phyloP scores from a whole-genome alignment of 2,113 vertebrate species.

The Herpailurus yagouaroundi region DNA sequence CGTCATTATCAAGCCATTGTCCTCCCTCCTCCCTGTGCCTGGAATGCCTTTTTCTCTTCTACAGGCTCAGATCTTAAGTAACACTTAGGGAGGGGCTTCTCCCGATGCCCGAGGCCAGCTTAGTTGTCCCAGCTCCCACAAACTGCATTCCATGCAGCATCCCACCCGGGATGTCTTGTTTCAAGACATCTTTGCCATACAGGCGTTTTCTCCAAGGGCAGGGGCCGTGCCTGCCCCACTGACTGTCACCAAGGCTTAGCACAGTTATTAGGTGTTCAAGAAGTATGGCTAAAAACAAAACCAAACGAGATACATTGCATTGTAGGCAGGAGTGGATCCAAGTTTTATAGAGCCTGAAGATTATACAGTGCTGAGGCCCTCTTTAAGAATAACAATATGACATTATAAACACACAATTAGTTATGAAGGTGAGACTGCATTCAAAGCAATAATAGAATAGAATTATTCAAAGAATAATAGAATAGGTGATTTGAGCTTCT shows the following conservation, averaged over 20 bases:
- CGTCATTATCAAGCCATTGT: accelerated
- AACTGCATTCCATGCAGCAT: background rate
- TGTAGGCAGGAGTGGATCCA: background rate
- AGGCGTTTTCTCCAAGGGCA: background rate
- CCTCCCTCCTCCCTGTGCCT: background rate
- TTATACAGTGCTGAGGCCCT: background rate
- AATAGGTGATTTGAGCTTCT: background rate
- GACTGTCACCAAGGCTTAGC: background rate
- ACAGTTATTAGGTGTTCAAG: background rate
- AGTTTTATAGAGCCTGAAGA: background rate
- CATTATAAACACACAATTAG: background rate
- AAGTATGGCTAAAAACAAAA: background rate
- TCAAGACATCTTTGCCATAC: background rate
- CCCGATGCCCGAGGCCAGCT: background rate
- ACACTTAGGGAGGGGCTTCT: background rate
- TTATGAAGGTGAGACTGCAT: background rate
- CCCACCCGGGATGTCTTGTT: background rate
- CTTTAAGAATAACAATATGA: background rate
- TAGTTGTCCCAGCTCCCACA: background rate
- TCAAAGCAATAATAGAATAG: background rate
- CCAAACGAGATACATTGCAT: background rate
- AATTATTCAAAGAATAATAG: too few relatives aligned
- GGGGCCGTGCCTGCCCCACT: background rate
- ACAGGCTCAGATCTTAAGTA: background rate
- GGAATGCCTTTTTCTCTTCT: background rate